Base-by-base conservation (phyloP, 2,113 vertebrate species). In the Eptatretus burgeri region DNA sequence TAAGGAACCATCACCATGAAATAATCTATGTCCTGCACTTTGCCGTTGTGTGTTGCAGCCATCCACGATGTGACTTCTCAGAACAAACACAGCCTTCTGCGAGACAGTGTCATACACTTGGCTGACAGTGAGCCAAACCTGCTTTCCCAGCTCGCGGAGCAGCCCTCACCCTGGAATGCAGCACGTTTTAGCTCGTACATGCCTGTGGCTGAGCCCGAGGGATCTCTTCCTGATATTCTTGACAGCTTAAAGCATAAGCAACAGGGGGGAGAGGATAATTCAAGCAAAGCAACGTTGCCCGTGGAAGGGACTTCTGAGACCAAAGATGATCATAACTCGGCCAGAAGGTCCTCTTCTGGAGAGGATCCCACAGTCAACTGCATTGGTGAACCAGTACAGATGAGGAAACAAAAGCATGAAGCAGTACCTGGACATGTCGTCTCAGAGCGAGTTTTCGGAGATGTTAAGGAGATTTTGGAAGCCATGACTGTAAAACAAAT, bases 111-210 rank as follows among this genome's bases (percentile, higher is more conserved):
- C n/a, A 9, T 60, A 20, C n/a, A 17, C 9, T 12, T 20, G 2
- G 9, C 56, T 17, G 56, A 60, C 56, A 60, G 56, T 60, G 56
- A 60, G 56, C 56, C 56, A 60, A 60, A 60, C 56, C 56, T 60
- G 56, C 56, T 60, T n/a, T n/a, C 56, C 10, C 56, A 11, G n/a
- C 56, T 60, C 56, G 56, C 56, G n/a, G 20, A 60, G 10, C n/a
- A 60, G 56, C 56, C n/a, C n/a, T 17, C 56, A 4, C 56, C 56
- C 56, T 60, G 56, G 56, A 60, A 60, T n/a, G 56, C 56, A 10
- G 56, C 56, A 17, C 56, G 56, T 60, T 60, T 60, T 20, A 60
- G 56, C 12, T n/a, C 56, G n/a, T 60, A 17, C 12, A 60, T 17
- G n/a, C 56, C 56, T 17, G n/a, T 17, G 12, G 12, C 56, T 2